Base-by-base conservation (phyloP, 2,113 vertebrate species). In the Isurus oxyrinchus region DNA sequence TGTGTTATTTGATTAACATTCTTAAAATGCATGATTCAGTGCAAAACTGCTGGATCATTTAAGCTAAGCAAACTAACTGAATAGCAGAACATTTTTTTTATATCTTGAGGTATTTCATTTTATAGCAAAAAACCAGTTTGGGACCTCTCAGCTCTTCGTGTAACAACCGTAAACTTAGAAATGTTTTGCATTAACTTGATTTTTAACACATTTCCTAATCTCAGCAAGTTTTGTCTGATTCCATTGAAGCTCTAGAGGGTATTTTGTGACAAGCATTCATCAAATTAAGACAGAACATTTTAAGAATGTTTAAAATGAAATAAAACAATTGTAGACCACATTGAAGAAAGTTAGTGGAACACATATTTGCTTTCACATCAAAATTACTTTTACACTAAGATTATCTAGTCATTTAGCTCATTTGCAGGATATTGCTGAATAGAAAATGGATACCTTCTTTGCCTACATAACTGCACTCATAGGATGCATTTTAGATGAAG, bases 121-220 rank as follows among this genome's bases (percentile, higher is more conserved):
- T 13, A 81, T 40, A 16, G 25, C 23, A 88, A 88, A 88, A 88
- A 7, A 19, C 7, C 2, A 88, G 6, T 53, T 3, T 25, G 49
- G 49, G 8, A 55, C 19, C 49, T 19, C 81, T 2, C 86, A 88
- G 27, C 97, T 97, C 97, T 97, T 97, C 97, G 97, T 96, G 25
- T 96, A 96, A 69, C 59, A 11, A 96, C 97, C 97, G 97, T 96
- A 97, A 97, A 97, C 96, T 25, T 96, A 96, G 97, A 97, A 96
- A 44, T 59, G 96, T 97, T 91, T 96, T 97, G 35, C 97, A 96
- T 76, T 57, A 93, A 40, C 59, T 0, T 87, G 40, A 49, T 23
- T 86, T 79, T 79, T 27, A 79, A n/a, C 10, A 35, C 10, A 79
- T 79, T 79, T 79, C 72, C 31, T 79, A 35, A 79, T 79, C 31